Evolutionary conservation across 2,888 invertebrate genomes (phyloP), one percentile per base, ranked within the genome.

Genomic region (Neuroscelio doddi): DNA sequence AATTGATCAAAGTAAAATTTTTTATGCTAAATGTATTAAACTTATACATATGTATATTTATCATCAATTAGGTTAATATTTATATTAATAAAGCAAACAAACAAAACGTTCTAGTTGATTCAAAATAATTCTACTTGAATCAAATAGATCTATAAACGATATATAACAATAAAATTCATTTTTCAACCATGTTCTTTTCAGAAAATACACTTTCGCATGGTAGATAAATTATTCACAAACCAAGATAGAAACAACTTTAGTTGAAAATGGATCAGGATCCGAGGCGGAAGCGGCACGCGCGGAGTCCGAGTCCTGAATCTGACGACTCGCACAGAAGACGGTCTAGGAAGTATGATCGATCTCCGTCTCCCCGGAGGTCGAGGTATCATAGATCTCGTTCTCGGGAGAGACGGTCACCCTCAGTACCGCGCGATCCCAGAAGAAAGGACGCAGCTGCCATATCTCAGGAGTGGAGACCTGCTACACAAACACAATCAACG

Each of bases 291-390:
- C 34, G 75, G 77, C 32, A 83, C 79, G 55, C n/a, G n/a, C 64
- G 84, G 7, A 84, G 84, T 68, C 83, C 81, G 0, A 79, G 76
- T 1, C 80, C 82, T 34, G 82, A 82, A 0, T 83, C 83, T 1
- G 81, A 81, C 16, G 83, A 84, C 10, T 72, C 80, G 8, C 79
- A 80, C 39, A 73, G 81, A 39, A 77, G 81, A 51, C 67, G 80
- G 55, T 75, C 80, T 1, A 73, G 82, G 9, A 84, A 84, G 32
- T 84, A 84, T 24, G 83, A 84, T 16, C 72, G 82, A 45, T 84
- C 82, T 3, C 74, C 75, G 3, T 78, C 80, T 0, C 84, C 84
- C 0, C 78, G 84, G 50, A 73, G 84, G 55, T 73, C 74, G 1
- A 73, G 83, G 49, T 84, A 83, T 26, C 73, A 82, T 15, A 74